These are phyloP conservation scores for Candoia aspera DNA, from an alignment of 2,113 vertebrate species.

Conservation along the genomic window DNA sequence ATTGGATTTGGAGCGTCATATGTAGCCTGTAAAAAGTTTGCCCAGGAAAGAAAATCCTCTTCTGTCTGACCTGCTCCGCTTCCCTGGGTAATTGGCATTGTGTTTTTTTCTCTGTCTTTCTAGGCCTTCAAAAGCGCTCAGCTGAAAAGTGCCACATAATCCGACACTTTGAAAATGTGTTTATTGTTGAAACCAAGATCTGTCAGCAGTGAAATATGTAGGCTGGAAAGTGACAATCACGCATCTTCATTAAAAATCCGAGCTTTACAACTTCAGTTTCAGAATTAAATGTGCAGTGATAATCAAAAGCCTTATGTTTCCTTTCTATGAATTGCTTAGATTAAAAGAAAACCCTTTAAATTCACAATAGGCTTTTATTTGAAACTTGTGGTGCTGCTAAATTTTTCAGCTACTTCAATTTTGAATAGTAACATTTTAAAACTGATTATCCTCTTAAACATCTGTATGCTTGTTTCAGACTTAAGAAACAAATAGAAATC, in stretches of 20 bases:
- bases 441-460: slow-evolving; percentile 55
- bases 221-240: slow-evolving; percentile 51
- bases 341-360: slow-evolving; percentile 45
- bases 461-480: slow-evolving; percentile 59
- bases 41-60: too few relatives aligned
- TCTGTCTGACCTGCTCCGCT: background rate
- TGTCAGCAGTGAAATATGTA: slow-evolving; percentile 79
- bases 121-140: slow-evolving; percentile 88
- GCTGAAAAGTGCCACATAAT: slow-evolving; percentile 86
- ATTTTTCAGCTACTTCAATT: slow-evolving; percentile 44
- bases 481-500: slow-evolving; percentile 60
- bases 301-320: slow-evolving; percentile 80
- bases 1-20: background rate
- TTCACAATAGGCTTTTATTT: slow-evolving; percentile 66
- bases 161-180: slow-evolving; percentile 91
- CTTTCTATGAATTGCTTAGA: slow-evolving; percentile 73
- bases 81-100: background rate
- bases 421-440: slow-evolving; percentile 32
- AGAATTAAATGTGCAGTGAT: slow-evolving; percentile 71
- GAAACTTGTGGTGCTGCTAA: slow-evolving; percentile 50
- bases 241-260: slow-evolving; percentile 58
- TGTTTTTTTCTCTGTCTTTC: slow-evolving; percentile 20
- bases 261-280: slow-evolving; percentile 61
- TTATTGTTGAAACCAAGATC: slow-evolving; percentile 90
- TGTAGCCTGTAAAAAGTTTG: background rate